Base-by-base conservation (phyloP, 1,140 invertebrate species). In the Philopotamus ludificatus region DNA sequence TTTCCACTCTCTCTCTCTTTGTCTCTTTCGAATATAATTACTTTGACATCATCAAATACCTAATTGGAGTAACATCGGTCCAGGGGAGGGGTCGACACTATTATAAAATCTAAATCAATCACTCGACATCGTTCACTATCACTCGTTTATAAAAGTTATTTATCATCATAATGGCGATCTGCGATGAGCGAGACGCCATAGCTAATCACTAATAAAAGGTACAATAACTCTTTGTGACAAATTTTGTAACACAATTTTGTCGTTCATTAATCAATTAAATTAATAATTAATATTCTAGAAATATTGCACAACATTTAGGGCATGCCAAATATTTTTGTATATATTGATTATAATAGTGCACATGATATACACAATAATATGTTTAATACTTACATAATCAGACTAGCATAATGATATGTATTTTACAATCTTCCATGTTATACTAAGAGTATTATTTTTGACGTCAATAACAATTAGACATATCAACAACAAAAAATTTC, bases 181-280 rank as follows among this genome's bases (percentile, higher is more conserved):
- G 28, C 28, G 28, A 34, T 34, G 28, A 4, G 4, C 28, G 4
- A 4, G 4, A 4, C 4, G 12, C 12, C 12, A 34, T 21, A 26
- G 22, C 67, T 69, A 69, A 62, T 63, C 22, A 64, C 64, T 70
- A 69, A 66, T 66, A 47, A 64, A 70, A 70, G 68, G 68, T 70
- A 70, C 68, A 61, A 53, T 59, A 70, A 70, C 68, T 70, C 68
- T 70, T 67, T 57, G 12, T 28, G 54, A 57, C 22, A 57, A 42
- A 7, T 57, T 21, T 42, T 57, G 18, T 3, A 34, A 34, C 10
- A 57, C n/a, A n/a, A n/a, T n/a, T n/a, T 57, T 22, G 42, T 57
- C 54, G 28, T 57, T 41, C 41, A 39, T 55, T 42, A 9, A 9
- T 57, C 54, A n/a, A n/a, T n/a, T 15, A 39, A 57, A 45, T 59